These are phyloP conservation scores for Dicentrarchus labrax DNA, from an alignment of 2,113 vertebrate species.

Conservation along the genomic window DNA sequence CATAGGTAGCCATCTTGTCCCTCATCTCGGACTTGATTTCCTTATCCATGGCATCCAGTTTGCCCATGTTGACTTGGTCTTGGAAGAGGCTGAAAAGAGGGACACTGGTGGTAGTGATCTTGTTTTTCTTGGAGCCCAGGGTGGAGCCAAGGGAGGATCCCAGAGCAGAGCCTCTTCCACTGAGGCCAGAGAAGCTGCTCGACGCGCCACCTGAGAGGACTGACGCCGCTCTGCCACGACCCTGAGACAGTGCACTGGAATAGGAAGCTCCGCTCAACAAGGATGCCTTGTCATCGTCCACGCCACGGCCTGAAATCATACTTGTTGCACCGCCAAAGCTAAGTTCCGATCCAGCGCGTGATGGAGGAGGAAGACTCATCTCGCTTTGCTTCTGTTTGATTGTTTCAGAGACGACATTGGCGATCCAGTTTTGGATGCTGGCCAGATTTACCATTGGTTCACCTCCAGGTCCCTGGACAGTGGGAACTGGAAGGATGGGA, in stretches of 20 bases:
- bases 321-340: constrained; percentile 72
- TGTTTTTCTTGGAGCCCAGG: constrained; percentile 73
- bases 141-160: constrained; percentile 52
- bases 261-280: constrained; percentile 83
- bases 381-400: constrained; percentile 94
- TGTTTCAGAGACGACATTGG: constrained; percentile 92
- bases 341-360: constrained; percentile 79
- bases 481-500: constrained; percentile 79
- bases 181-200: constrained; percentile 52
- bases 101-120: constrained; percentile 89
- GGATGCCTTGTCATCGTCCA: constrained; percentile 88
- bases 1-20: constrained; percentile 91
- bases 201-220: constrained; percentile 82
- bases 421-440: constrained; percentile 97
- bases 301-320: constrained; percentile 61
- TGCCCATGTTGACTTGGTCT: constrained; percentile 90
- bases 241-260: constrained; percentile 69
- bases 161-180: constrained; percentile 35
- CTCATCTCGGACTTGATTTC: constrained; percentile 91
- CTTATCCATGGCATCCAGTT: constrained; percentile 90
- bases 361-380: constrained; percentile 83
- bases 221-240: constrained; percentile 68
- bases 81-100: constrained; percentile 94
- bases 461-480: constrained; percentile 84
- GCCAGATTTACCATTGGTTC: constrained; percentile 90